These are phyloP conservation scores for Ivindomyrus marchei DNA, from an alignment of 2,113 vertebrate genomes.

Conservation along the genomic window DNA sequence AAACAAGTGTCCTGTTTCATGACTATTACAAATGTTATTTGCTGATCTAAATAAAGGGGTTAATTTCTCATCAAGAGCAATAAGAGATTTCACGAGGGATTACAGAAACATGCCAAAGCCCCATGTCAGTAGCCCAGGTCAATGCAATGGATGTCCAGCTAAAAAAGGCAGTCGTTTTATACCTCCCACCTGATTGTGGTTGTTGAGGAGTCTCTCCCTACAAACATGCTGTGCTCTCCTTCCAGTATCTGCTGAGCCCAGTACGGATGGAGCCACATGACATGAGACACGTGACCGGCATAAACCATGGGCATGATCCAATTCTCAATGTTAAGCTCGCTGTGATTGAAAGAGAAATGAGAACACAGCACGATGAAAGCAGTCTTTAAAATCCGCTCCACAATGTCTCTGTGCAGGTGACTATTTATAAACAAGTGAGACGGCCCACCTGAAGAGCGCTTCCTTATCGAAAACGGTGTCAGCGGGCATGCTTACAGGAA, in stretches of 20 bases:
- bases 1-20: neutral
- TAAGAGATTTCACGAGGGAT: neutral
- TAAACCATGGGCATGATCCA: slow-evolving; percentile 99
- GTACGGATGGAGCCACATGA: slow-evolving; percentile 84
- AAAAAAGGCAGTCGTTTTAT: neutral
- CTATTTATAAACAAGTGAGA: neutral
- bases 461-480: slow-evolving; percentile 92
- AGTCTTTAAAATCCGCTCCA: neutral
- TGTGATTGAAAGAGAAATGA: slow-evolving; percentile 42
- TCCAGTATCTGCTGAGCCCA: slow-evolving; percentile 93
- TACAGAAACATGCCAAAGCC: neutral
- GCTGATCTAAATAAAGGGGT: neutral
- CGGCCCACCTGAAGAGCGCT: slow-evolving; percentile 71
- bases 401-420: neutral
- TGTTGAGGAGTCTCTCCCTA: slow-evolving; percentile 85
- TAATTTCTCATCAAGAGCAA: neutral
- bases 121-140: neutral
- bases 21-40: neutral
- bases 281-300: slow-evolving; percentile 83
- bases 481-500: slow-evolving; percentile 90
- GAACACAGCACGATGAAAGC: neutral
- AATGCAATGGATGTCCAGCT: neutral
- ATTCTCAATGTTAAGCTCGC: slow-evolving; percentile 95
- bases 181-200: slow-evolving; percentile 85
- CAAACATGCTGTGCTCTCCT: slow-evolving; percentile 75